Percentiles rank a stretch among this genome's conserved stretches.
phyloP scores from a whole-genome alignment of 1,140 invertebrate species.

The Drosophila equinoxialis region DNA sequence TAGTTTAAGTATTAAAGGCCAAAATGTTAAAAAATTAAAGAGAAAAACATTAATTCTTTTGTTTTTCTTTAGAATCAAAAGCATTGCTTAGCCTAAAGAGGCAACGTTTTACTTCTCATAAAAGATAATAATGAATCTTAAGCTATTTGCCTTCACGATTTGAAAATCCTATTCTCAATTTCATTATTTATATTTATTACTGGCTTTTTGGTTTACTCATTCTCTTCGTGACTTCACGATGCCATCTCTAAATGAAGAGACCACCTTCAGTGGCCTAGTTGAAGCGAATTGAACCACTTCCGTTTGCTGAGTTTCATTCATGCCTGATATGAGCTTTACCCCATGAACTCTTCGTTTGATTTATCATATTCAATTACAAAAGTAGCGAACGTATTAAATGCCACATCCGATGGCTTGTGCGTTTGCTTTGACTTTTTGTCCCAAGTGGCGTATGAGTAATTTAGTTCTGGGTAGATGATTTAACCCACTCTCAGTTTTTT shows the following conservation, averaged over 20 bases:
- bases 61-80: too few species aligned
- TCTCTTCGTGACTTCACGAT: neutral
- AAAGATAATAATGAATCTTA: too few species aligned
- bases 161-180: too few species aligned
- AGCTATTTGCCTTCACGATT: too few species aligned
- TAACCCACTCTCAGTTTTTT: constrained; percentile 18
- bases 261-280: neutral
- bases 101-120: too few species aligned
- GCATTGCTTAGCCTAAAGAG: too few species aligned
- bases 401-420: constrained; percentile 47
- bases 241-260: neutral
- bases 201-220: too few species aligned
- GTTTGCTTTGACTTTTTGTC: constrained; percentile 13
- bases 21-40: too few species aligned
- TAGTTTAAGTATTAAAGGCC: too few species aligned
- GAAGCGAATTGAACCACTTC: constrained; percentile 48
- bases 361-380: constrained; percentile 83
- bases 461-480: constrained; percentile 29
- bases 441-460: constrained; percentile 73
- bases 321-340: neutral
- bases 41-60: too few species aligned
- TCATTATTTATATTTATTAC: too few species aligned
- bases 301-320: constrained; percentile 37
- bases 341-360: constrained; percentile 61
- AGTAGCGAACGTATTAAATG: constrained; percentile 73